phyloP scores from a whole-genome alignment of 2,113 vertebrate genomes.

The Noturus placidus region DNA sequence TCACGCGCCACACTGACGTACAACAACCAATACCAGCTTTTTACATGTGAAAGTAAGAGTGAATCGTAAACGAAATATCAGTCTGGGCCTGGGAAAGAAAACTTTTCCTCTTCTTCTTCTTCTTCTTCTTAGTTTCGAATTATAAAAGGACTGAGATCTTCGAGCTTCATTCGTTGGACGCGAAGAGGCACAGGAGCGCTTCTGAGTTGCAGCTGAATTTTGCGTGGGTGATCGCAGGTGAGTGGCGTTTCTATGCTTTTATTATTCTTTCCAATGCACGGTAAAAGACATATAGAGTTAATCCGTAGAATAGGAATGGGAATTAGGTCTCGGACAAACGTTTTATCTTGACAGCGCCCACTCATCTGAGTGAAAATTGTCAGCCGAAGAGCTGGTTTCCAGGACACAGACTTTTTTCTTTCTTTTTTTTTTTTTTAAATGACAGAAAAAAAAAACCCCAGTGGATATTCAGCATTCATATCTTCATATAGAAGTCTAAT shows the following conservation, averaged over 20 bases:
- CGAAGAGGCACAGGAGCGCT: slow-evolving; percentile 30
- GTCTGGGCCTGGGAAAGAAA: slow-evolving; percentile 30
- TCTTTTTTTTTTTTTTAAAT: too few relatives aligned
- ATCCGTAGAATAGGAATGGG: too few relatives aligned
- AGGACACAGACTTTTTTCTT: not conserved
- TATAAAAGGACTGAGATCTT: slow-evolving; percentile 35
- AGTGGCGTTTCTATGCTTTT: slow-evolving; percentile 50
- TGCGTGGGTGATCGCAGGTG: slow-evolving; percentile 73
- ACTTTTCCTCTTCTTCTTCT: not conserved
- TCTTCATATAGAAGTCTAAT: not conserved
- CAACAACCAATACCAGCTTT: slow-evolving; percentile 33
- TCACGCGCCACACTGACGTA: slow-evolving; percentile 31
- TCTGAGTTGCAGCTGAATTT: slow-evolving; percentile 65
- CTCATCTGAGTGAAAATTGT: not conserved
- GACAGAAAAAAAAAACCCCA: not conserved
- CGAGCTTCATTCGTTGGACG: slow-evolving; percentile 15
- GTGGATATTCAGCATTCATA: not conserved
- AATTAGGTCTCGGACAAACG: not conserved
- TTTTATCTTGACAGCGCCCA: not conserved
- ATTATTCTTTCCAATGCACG: not conserved
- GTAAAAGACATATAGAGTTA: not conserved
- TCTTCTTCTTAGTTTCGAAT: slow-evolving; percentile 21
- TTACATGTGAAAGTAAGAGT: slow-evolving; percentile 37
- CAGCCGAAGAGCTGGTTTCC: not conserved
- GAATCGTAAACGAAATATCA: slow-evolving; percentile 43